Evolutionary conservation across 2,113 vertebrate species (phyloP).

Genomic region (Oncorhynchus gorbuscha): DNA sequence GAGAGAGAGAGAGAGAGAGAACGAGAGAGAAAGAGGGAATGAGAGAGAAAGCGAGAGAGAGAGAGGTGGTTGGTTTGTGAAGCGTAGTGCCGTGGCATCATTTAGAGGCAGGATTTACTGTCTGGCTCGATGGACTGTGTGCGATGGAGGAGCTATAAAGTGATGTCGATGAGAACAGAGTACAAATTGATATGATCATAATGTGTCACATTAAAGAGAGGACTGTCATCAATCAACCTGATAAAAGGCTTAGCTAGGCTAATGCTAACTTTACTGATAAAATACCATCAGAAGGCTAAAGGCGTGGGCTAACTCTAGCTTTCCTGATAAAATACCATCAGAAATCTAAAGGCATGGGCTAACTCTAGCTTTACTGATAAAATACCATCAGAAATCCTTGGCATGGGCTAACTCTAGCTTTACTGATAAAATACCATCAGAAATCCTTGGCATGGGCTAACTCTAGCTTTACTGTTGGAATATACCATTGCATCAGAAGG

Average conservation of each 20-base stretch:
- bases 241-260: conserved; percentile 58
- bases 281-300: too few species aligned
- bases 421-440: too few species aligned
- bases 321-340: too few species aligned
- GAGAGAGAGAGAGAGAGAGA: background rate
- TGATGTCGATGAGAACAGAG: conserved; percentile 61
- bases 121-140: conserved; percentile 48
- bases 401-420: too few species aligned
- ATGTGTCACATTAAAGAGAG: conserved; percentile 69
- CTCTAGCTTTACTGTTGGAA: too few species aligned
- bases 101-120: conserved; percentile 59
- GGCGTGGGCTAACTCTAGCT: too few species aligned
- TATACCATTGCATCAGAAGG: too few species aligned
- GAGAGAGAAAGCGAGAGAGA: background rate
- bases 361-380: too few species aligned
- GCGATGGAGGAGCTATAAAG: conserved; percentile 62
- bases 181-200: conserved; percentile 75
- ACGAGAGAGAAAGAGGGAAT: background rate
- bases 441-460: too few species aligned
- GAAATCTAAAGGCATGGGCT: too few species aligned
- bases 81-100: conserved; percentile 42
- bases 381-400: too few species aligned
- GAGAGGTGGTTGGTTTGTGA: conserved; percentile 50
- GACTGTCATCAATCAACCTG: conserved; percentile 68
- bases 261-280: conserved; percentile 20